Evolutionary conservation across 2,797 vertebrate species (phyloP), one percentile per base, ranked within the genome.

Genomic region (Acanthis flammea): DNA sequence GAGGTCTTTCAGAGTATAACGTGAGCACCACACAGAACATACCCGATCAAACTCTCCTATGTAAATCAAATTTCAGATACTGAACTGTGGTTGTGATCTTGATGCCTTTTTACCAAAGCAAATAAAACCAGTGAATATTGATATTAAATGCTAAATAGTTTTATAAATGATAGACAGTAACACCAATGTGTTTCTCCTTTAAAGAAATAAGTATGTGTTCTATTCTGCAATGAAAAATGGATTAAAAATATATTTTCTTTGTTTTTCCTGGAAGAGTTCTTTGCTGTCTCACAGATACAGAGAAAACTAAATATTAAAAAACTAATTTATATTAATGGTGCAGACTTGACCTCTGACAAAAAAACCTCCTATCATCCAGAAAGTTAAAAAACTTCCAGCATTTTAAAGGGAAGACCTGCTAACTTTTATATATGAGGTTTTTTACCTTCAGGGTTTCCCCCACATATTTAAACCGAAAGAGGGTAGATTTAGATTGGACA

Each of bases 61-160:
- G 42, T 85, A 88, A 92, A 96, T 93, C 50, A 93, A 94, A 95
- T 94, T 91, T 93, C 92, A 73, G 92, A 95, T 91, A 96, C 66
- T 74, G 61, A 74, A 83, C 77, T 80, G 73, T 63, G 57, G 78
- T 87, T 88, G 82, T 19, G 47, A 92, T 86, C 77, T 51, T 28
- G 57, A 94, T 54, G 51, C 79, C 33, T 92, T 95, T 95, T 82
- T 79, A 86, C 55, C 62, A 92, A 92, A 92, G 66, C 60, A 94
- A 96, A 96, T 85, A 84, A 96, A 90, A 95, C 10, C 44, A 87
- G 39, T 84, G 85, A 86, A 86, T 90, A 91, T 18, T 50, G 75
- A 66, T 35, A 90, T 55, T 61, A 92, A 61, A 84, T 85, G 47
- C 63, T 84, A 67, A 88, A 82, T 87, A 70, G 28, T 92, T 95